Evolutionary conservation across 2,113 vertebrate species (phyloP), one percentile per base, ranked within the genome.

Genomic region (Lates calcarifer): DNA sequence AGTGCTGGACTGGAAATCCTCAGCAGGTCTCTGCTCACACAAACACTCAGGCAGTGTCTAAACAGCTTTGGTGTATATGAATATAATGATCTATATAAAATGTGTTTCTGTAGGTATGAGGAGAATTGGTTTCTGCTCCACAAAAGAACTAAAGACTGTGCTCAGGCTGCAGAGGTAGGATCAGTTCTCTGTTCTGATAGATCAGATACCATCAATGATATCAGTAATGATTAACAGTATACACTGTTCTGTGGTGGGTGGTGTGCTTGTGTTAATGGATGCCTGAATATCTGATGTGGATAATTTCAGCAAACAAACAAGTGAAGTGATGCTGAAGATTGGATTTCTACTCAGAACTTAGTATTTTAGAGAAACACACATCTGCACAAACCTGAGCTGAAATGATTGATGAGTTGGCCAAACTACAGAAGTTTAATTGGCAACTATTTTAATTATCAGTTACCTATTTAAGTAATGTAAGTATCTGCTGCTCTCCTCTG

Each of bases 111-210:
- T n/a, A 91, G 90, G 80, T 91, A 88, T 70, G 90, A 93, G 69
- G 91, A 92, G 26, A 85, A 71, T 12, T 88, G 90, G 90, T 81
- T 93, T 75, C 61, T 72, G 56, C 92, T 93, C 80, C 89, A 90
- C 64, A 90, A 86, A 79, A 82, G 74, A 71, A 91, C 87, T 0
- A 93, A 90, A 72, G 92, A 90, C 79, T 85, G 83, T 57, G 87
- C 87, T 68, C 78, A 90, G 67, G 47, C 60, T 33, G 91, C 87
- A 41, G 86, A 93, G 92, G 93, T 94, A 87, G 0, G 82, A 26
- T 39, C 20, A 64, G 0, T 78, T 47, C 20, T 64, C 49, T 29
- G 1, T 26, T 20, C 15, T 51, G 3, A 7, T 7, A 47, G n/a
- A n/a, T n/a, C 51, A n/a, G 28, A 12, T 18, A 2, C 20, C 8